Evolutionary conservation across 2,113 vertebrate genomes (phyloP).

Genomic region (Corvus hawaiiensis): DNA sequence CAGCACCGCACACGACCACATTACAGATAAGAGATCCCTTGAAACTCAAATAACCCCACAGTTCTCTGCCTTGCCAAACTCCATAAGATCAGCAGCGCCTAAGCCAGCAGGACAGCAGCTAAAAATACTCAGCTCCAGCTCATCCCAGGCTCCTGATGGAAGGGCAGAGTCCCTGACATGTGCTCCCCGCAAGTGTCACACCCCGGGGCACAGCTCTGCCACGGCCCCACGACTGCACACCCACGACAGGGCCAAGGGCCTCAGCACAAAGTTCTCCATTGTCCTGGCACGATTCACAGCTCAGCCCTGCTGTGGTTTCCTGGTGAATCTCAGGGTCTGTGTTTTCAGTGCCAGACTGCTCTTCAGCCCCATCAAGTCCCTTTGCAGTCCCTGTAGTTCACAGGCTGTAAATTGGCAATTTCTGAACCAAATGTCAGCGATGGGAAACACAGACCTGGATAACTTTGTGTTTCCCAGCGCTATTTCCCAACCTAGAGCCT

Average conservation of each 20-base stretch:
- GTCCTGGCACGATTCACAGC: not conserved
- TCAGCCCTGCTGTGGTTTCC: not conserved
- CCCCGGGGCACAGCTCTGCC: not conserved
- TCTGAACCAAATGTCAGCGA: not conserved
- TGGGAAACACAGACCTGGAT: not conserved
- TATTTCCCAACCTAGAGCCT: not conserved
- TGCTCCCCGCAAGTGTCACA: not conserved
- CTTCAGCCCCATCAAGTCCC: not conserved
- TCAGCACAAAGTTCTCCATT: not conserved
- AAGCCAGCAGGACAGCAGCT: slow-evolving; percentile 18
- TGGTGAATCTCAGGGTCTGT: rapidly evolving
- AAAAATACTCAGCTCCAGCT: not conserved
- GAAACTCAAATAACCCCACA: not conserved
- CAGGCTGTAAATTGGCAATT: not conserved
- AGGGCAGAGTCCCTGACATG: not conserved
- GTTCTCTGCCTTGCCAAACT: slow-evolving; percentile 2
- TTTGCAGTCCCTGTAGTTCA: not conserved
- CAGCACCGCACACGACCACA: not conserved
- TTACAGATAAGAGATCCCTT: not conserved
- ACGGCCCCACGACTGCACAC: rapidly evolving
- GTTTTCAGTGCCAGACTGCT: not conserved
- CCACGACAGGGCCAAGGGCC: not conserved
- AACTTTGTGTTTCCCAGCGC: not conserved
- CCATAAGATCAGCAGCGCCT: not conserved
- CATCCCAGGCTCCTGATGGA: not conserved